Evolutionary conservation across 2,888 invertebrate genomes (phyloP).

Genomic region (Notodonta dromedarius): DNA sequence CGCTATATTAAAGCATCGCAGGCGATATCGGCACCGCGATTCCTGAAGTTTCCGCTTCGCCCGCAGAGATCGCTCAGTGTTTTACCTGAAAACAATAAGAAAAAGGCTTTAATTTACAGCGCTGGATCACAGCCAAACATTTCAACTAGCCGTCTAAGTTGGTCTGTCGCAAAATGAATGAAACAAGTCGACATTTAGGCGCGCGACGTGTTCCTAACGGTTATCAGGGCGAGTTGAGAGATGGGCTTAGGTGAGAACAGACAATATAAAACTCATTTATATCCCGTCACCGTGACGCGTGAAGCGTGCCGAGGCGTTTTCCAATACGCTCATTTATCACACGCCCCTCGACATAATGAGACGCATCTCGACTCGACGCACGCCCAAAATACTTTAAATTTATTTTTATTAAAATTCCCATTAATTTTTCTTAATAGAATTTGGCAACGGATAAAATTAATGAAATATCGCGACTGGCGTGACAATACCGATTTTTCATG

Average conservation of each 20-base stretch:
- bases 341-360: conserved; percentile 77
- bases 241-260: conserved; percentile 78
- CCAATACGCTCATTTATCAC: conserved; percentile 82
- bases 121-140: conserved; percentile 77
- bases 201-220: conserved; percentile 64
- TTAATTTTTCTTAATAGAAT: conserved; percentile 54
- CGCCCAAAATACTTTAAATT: conserved; percentile 69
- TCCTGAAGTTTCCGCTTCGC: conserved; percentile 57
- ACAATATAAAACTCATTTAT: conserved; percentile 82
- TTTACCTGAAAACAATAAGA: conserved; percentile 82
- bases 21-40: conserved; percentile 43
- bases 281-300: conserved; percentile 76
- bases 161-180: conserved; percentile 75
- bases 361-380: conserved; percentile 71
- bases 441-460: conserved; percentile 43
- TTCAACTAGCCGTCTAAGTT: conserved; percentile 79
- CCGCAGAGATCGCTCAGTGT: conserved; percentile 69
- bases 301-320: conserved; percentile 78
- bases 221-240: conserved; percentile 66
- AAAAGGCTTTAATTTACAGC: conserved; percentile 80
- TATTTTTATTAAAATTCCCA: conserved; percentile 63
- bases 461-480: conserved; percentile 31
- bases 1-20: conserved; percentile 38
- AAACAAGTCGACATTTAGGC: conserved; percentile 70
- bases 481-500: conserved; percentile 27